Conservation (phyloP, 2,797 vertebrate genomes). For the Gorsachius magnificus region DNA sequence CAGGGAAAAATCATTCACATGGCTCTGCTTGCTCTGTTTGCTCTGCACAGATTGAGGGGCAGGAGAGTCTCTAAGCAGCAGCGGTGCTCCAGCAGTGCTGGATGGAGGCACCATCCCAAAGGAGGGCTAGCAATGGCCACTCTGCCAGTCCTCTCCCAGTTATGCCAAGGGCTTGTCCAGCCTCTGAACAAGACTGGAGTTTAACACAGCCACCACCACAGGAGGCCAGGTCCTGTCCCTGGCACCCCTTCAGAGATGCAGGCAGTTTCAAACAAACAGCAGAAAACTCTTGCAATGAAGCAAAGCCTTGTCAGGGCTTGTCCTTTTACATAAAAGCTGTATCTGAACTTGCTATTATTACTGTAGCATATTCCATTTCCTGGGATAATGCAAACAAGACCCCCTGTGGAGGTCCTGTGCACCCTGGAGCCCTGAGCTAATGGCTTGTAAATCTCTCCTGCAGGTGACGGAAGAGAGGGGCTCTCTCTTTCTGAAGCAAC, state of each 20-base stretch:
- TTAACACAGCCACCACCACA: not conserved
- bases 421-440: not conserved
- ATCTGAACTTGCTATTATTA: accelerated
- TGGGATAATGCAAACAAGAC: not conserved
- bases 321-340: not conserved
- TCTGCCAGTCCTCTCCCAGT: not conserved
- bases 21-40: not conserved
- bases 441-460: not conserved
- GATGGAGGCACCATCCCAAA: not conserved
- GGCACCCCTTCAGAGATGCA: not conserved
- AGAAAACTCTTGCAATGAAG: not conserved
- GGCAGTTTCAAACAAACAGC: not conserved
- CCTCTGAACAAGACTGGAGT: not conserved
- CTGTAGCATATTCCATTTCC: not conserved
- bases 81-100: not conserved
- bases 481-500: conserved; percentile 39
- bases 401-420: not conserved
- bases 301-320: not conserved
- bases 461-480: conserved; percentile 19
- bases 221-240: not conserved
- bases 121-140: accelerated
- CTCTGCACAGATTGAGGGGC: not conserved
- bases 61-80: not conserved
- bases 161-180: not conserved
- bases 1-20: accelerated